phyloP scores from a whole-genome alignment of 2,888 invertebrate genomes.

The Apodemia hepburni region DNA sequence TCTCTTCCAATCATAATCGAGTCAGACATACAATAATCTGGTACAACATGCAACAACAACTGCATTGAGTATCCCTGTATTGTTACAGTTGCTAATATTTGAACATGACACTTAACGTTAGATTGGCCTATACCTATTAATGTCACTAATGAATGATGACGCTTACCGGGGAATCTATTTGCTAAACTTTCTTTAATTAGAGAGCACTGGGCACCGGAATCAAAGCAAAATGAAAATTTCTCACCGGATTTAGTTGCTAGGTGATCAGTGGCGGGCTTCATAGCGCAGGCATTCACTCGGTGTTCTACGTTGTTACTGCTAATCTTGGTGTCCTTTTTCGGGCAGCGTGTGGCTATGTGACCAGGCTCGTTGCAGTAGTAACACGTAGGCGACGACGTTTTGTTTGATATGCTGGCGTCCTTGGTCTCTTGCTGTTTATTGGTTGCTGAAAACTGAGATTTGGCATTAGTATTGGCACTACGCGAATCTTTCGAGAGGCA shows the following conservation, averaged over 20 bases:
- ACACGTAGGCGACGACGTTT: no score
- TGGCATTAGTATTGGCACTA: no score
- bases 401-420: no score
- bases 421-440: no score
- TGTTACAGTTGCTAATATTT: constrained; percentile 15
- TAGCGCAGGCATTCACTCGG: constrained; percentile 10
- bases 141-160: constrained; percentile 18
- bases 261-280: neutral
- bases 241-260: constrained; percentile 26
- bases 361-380: no score
- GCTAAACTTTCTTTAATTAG: constrained; percentile 28
- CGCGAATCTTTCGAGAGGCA: no score
- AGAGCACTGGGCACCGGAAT: constrained; percentile 35
- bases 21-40: neutral
- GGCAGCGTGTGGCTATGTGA: no score
- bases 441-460: no score
- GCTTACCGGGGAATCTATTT: constrained; percentile 26
- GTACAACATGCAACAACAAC: constrained; percentile 13
- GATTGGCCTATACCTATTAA: constrained; percentile 21
- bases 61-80: constrained; percentile 18
- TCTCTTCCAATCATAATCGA: neutral
- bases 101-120: constrained; percentile 27
- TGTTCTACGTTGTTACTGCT: constrained; percentile 1
- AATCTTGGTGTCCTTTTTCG: neutral
- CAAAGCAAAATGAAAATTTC: constrained; percentile 30